These are phyloP conservation scores for Equus przewalskii DNA, from an alignment of 2,113 vertebrate genomes.

Conservation along the genomic window DNA sequence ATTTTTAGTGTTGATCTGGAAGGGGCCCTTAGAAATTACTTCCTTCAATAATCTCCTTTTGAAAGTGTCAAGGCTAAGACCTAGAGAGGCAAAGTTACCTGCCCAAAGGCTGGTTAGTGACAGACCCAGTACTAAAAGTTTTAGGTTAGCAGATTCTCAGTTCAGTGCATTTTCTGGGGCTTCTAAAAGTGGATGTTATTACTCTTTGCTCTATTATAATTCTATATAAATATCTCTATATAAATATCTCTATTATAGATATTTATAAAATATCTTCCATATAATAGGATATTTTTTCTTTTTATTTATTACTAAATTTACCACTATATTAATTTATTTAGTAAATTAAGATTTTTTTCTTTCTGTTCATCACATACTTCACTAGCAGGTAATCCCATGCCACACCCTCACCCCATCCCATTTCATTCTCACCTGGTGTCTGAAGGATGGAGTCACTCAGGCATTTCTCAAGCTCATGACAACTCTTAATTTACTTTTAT, in stretches of 20 bases:
- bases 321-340: conserved; percentile 20
- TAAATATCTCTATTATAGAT: neutral
- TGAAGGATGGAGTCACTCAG: neutral
- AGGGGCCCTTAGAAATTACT: neutral
- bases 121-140: neutral
- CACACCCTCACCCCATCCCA: neutral
- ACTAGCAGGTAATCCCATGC: neutral
- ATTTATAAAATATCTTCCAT: neutral
- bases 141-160: neutral
- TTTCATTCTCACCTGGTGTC: neutral
- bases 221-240: too few species aligned
- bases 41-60: neutral
- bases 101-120: neutral
- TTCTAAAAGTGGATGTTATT: conserved; percentile 35
- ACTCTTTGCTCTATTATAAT: neutral
- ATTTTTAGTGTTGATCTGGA: neutral
- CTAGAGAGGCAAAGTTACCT: neutral
- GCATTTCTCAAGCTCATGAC: neutral
- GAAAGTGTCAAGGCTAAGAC: neutral
- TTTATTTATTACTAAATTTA: conserved; percentile 19
- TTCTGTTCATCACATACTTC: neutral
- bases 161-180: neutral
- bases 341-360: neutral
- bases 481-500: neutral
- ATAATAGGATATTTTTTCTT: neutral